These are phyloP conservation scores for Ibycter americanus DNA, from an alignment of 2,797 vertebrate genomes.

Conservation along the genomic window DNA sequence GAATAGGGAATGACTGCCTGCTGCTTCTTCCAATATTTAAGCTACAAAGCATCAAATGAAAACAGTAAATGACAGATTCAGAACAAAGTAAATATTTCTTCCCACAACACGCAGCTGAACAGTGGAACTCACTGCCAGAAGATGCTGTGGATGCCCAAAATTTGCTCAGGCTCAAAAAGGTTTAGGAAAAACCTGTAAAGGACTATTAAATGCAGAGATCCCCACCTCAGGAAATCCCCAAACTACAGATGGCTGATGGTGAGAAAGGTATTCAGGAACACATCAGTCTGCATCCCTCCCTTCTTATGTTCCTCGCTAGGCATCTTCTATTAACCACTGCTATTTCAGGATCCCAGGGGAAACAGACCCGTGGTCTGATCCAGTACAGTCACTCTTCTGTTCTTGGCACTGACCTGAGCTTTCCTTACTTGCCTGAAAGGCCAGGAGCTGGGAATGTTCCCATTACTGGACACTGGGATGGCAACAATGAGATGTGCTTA, in stretches of 20 bases:
- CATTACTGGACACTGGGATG: background rate
- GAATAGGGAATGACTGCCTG: background rate
- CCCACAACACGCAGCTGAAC: background rate
- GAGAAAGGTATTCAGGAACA: background rate
- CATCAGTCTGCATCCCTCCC: background rate
- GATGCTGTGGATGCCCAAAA: background rate
- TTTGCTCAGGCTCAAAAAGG: background rate
- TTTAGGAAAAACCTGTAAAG: background rate
- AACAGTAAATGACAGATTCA: constrained; percentile 12
- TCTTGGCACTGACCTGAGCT: background rate
- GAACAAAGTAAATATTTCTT: constrained; percentile 28
- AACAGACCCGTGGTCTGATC: background rate
- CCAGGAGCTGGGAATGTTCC: background rate
- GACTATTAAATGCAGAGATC: background rate
- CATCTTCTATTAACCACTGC: background rate
- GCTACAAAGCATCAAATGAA: background rate
- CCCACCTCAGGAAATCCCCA: background rate
- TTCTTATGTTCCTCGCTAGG: background rate
- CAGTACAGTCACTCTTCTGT: background rate
- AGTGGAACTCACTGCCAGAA: background rate
- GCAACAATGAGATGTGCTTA: background rate
- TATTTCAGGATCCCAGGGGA: background rate
- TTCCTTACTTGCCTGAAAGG: background rate
- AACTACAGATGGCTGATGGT: background rate
- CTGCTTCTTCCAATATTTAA: background rate